phyloP scores from a whole-genome alignment of 2,888 invertebrate genomes.

The Zootermopsis nevadensis region DNA sequence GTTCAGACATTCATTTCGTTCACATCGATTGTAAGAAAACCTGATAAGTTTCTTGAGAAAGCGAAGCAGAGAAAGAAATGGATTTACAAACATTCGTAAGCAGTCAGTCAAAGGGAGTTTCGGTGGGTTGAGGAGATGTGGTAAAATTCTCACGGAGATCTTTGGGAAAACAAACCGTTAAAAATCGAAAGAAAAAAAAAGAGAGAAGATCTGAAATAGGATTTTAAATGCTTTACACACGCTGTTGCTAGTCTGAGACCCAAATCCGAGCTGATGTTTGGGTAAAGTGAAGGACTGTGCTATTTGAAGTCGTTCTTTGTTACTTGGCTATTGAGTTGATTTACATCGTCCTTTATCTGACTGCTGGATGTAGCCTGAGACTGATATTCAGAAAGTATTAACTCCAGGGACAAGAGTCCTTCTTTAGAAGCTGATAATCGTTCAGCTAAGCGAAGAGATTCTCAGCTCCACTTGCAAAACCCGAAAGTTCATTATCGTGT shows the following conservation, averaged over 20 bases:
- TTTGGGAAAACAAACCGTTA: slow-evolving; percentile 4
- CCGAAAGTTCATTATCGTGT: too few species aligned
- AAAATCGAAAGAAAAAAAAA: not conserved
- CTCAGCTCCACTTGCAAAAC: too few species aligned
- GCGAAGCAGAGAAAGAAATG: not conserved
- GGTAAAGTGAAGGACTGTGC: too few species aligned
- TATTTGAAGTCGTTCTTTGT: too few species aligned
- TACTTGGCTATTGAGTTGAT: too few species aligned
- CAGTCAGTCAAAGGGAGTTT: not conserved
- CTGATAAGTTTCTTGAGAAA: slow-evolving; percentile 3
- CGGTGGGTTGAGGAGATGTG: not conserved
- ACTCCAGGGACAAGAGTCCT: too few species aligned
- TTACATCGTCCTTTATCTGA: too few species aligned
- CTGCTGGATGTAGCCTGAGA: too few species aligned
- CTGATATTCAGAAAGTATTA: too few species aligned
- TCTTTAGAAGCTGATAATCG: too few species aligned
- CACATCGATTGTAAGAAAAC: slow-evolving; percentile 5
- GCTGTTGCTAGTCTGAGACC: not conserved
- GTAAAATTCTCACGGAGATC: slow-evolving; percentile 22
- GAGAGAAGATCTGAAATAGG: not conserved
- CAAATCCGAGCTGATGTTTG: not conserved
- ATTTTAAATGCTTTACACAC: not conserved
- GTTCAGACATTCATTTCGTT: not conserved
- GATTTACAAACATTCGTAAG: slow-evolving; percentile 15
- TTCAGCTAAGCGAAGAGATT: too few species aligned